Evolutionary conservation across 2,888 invertebrate species (phyloP), one percentile per base, ranked within the genome.

Genomic region (Pollenia griseotomentosa): DNA sequence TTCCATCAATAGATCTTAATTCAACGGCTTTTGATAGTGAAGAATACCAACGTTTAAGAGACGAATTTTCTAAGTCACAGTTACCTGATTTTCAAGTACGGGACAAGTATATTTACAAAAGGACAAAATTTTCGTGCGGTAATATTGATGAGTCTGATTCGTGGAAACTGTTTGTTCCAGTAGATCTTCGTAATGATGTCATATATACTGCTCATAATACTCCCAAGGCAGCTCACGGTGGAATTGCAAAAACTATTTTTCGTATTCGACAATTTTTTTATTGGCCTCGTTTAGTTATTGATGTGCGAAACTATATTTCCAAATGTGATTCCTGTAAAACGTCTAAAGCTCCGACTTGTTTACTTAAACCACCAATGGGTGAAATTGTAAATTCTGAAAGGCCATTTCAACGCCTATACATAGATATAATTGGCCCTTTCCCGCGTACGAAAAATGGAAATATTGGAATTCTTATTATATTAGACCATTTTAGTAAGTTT

Each of bases 281-380:
- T 46, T 79, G 78, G 59, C 78, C 78, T 44, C 57, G 59, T 4
- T 40, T 79, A 19, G 48, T 53, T 14, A 4, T 5, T 19, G 57
- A 79, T 6, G 77, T 77, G 0, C n/a, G 53, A 11, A 19, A 61
- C 9, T 77, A 33, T 79, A 40, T 79, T 2, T 2, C 5, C 3
- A 57, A 46, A 4, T 79, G 51, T 14, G 51, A 51, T 2, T 6
- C 14, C 2, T 51, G 51, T 51, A 51, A 51, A 51, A 6, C 12
- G 0, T 14, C 14, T 12, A 51, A 51, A 51, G 51, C 51, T 10
- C 6, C 51, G 2, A n/a, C 11, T n/a, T 12, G 6, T 12, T 6
- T 12, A 12, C n/a, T 51, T 14, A 51, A 51, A n/a, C 51, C 51
- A 14, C 12, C 11, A 2, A 51, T 51, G 51, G 51, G 51, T 14